Evolutionary conservation across 2,113 vertebrate species (phyloP), one percentile per base, ranked within the genome.

Genomic region (Nibea coibor): DNA sequence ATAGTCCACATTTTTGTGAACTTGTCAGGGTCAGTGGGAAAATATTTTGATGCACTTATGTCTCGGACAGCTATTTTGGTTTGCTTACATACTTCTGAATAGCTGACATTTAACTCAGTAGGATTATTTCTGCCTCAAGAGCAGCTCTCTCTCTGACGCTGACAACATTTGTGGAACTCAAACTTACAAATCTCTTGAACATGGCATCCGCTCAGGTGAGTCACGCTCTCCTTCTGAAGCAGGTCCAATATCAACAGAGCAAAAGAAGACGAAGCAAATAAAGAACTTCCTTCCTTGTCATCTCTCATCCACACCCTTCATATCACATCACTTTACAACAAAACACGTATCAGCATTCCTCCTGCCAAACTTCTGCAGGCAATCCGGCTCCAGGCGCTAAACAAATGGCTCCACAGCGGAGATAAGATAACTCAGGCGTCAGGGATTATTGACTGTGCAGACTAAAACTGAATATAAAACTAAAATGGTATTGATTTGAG

Each of bases 351-450:
- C 80, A 81, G 87, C 80, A 53, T 79, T 88, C 26, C 56, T 62
- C 14, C 75, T 69, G 83, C 86, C 68, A 80, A 43, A 6, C 15
- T 47, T 78, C 72, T 59, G 48, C 53, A 62, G 82, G 81, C 42
- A 22, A 80, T 69, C 58, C 35, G 16, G 76, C 84, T 82, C 68
- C 16, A 1, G 66, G 72, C 8, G 4, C 63, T 35, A 56, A 86
- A 84, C 81, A 88, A 86, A 85, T 50, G 80, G 65, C 76, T 90
- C 78, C 62, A 42, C 4, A 5, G 50, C 8, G 39, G 71, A 84
- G 83, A 87, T 80, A 50, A 87, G 80, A 81, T 87, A 85, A 81
- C 62, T 87, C 73, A 59, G 61, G 68, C 64, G 43, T 88, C 84
- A 31, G 70, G 75, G 26, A 59, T 83, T 75, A 89, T 83, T 47